phyloP scores from a whole-genome alignment of 2,113 vertebrate species.

The Neogobius melanostomus region DNA sequence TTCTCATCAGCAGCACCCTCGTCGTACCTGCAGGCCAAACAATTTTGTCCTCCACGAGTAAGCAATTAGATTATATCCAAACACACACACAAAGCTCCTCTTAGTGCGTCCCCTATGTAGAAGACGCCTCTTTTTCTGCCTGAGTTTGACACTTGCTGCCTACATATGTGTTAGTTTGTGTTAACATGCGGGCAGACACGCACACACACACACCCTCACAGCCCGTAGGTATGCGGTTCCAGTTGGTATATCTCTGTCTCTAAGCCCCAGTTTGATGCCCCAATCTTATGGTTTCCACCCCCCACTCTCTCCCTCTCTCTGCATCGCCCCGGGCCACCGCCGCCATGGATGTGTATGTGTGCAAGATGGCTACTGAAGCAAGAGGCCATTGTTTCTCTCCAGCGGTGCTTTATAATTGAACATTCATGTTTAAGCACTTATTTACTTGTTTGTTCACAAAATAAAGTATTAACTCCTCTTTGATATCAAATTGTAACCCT shows the following conservation, averaged over 20 bases:
- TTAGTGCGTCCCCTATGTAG: constrained; percentile 49
- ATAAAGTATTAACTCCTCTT: constrained; percentile 23
- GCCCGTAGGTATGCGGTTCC: constrained; percentile 73
- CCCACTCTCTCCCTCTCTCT: constrained; percentile 69
- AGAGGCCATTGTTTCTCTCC: constrained; percentile 77
- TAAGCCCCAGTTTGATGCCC: constrained; percentile 75
- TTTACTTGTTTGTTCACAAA: constrained; percentile 47
- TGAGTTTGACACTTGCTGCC: constrained; percentile 59
- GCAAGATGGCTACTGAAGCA: constrained; percentile 74
- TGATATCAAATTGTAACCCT: too few species aligned
- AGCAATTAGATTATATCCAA: constrained; percentile 72
- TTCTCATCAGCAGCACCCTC: constrained; percentile 62
- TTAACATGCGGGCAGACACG: constrained; percentile 50
- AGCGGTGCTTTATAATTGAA: constrained; percentile 68
- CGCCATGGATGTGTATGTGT: constrained; percentile 39
- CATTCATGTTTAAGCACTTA: constrained; percentile 61
- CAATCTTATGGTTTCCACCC: constrained; percentile 74
- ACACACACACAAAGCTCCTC: constrained; percentile 47
- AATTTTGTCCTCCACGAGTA: constrained; percentile 69
- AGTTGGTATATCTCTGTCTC: constrained; percentile 75
- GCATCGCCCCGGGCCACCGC: constrained; percentile 64
- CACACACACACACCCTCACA: constrained; percentile 44
- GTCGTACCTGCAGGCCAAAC: constrained; percentile 60
- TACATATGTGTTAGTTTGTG: constrained; percentile 68
- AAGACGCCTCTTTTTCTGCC: constrained; percentile 36